These are phyloP conservation scores for Tridacna crocea DNA, from an alignment of 2,888 invertebrate genomes.

Conservation along the genomic window DNA sequence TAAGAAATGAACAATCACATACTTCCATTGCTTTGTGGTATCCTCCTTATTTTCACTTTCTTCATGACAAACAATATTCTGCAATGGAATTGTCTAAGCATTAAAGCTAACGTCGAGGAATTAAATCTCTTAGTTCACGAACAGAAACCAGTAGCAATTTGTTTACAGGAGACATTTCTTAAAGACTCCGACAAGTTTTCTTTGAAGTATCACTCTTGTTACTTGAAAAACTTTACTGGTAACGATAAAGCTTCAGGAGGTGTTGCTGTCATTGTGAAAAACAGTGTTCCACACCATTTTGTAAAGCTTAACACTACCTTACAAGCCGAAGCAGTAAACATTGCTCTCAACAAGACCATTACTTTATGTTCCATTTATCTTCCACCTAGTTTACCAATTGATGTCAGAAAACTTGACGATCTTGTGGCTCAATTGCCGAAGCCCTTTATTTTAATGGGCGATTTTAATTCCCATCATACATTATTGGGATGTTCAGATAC, in stretches of 20 bases:
- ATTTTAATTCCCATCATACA: neutral
- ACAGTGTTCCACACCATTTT: neutral
- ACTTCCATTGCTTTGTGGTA: neutral
- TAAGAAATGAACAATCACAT: neutral
- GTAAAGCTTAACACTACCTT: neutral
- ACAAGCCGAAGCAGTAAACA: neutral
- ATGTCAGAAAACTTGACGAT: neutral
- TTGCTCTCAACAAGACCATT: neutral
- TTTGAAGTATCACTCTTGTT: constrained; percentile 3
- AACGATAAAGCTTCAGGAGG: neutral
- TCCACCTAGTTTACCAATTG: neutral
- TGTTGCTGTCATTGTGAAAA: neutral
- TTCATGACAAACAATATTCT: neutral
- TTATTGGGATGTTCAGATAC: neutral
- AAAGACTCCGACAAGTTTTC: neutral
- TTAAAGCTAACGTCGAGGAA: neutral
- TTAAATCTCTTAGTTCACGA: neutral
- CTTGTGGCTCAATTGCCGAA: neutral
- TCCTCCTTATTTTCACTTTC: neutral
- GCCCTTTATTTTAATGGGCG: constrained; percentile 5
- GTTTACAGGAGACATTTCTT: neutral
- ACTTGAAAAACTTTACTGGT: neutral
- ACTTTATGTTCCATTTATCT: neutral
- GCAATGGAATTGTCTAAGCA: neutral
- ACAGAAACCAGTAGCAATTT: neutral